Evolutionary conservation across 2,888 invertebrate species (phyloP), one percentile per base, ranked within the genome.

Genomic region (Mythimna lalbum): DNA sequence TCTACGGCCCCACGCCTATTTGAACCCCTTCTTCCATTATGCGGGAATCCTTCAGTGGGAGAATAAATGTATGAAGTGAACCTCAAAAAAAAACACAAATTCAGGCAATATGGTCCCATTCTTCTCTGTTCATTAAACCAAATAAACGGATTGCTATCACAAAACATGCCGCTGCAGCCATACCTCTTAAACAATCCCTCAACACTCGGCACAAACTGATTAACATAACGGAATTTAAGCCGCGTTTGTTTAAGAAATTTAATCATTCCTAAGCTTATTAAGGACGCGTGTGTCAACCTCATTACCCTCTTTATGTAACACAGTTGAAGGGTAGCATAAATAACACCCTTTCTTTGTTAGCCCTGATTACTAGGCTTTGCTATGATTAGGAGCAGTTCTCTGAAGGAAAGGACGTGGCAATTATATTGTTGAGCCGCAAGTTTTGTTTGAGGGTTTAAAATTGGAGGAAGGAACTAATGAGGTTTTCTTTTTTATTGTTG

Each of bases 241-340:
- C 61, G 27, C 52, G 85, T 78, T 83, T 85, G 79, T 81, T 77
- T 74, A 78, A 83, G 84, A 85, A 85, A 85, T 85, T 81, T 83
- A 85, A 85, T 85, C 43, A 85, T 77, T 78, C 60, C 71, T 73
- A 81, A 82, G 75, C 84, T 80, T 77, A 85, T 83, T 85, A 82
- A 69, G 81, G 70, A 69, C 78, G 76, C 78, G 86, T 81, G 85
- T 70, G 81, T 78, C 76, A 73, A 55, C 72, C 85, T 85, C 79
- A 85, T 85, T 78, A 80, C 73, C 65, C 69, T 70, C 71, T 76
- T 65, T 70, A 81, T 81, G 78, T 63, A 17, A n/a, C 71, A 57
- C 36, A 75, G 57, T 59, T 76, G 76, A 80, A 71, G 83, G 85
- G 76, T 67, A 77, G 84, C 84, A 84, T 84, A 80, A 80, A 80